Evolutionary conservation across 2,888 invertebrate genomes (phyloP).

Genomic region (Lordiphosa andalusiaca): DNA sequence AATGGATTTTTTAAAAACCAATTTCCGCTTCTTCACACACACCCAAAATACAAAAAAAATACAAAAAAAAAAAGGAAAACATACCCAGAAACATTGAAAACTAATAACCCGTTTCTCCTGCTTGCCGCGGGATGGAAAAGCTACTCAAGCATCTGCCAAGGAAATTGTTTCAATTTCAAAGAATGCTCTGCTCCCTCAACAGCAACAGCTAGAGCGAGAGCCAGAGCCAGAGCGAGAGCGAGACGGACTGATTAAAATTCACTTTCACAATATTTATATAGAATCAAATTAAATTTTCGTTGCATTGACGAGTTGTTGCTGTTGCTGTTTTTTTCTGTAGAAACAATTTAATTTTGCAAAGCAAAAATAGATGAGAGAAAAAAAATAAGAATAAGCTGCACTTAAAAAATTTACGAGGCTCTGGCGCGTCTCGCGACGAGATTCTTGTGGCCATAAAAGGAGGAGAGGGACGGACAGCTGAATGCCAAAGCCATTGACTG

Average conservation of each 20-base stretch:
- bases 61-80: constrained; percentile 23
- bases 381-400: constrained; percentile 43
- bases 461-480: neutral
- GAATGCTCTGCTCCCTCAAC: constrained; percentile 36
- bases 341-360: constrained; percentile 69
- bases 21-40: constrained; percentile 53
- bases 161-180: constrained; percentile 72
- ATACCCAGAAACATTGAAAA: constrained; percentile 63
- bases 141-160: constrained; percentile 51
- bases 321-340: no score
- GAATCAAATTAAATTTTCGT: constrained; percentile 68
- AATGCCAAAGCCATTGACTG: constrained; percentile 56
- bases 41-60: no score
- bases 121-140: constrained; percentile 18
- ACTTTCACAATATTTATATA: constrained; percentile 72
- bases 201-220: constrained; percentile 24
- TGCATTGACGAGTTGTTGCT: constrained; percentile 52
- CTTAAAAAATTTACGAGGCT: constrained; percentile 69
- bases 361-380: constrained; percentile 40
- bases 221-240: constrained; percentile 25
- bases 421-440: constrained; percentile 17
- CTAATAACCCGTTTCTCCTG: constrained; percentile 65
- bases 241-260: constrained; percentile 65
- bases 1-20: constrained; percentile 72
- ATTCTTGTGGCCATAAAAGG: constrained; percentile 58